A percentile compares a stretch with the other conserved stretches of the same genome.
These are phyloP conservation scores for Junco hyemalis DNA, from an alignment of 2,113 vertebrate species.

Conservation along the genomic window DNA sequence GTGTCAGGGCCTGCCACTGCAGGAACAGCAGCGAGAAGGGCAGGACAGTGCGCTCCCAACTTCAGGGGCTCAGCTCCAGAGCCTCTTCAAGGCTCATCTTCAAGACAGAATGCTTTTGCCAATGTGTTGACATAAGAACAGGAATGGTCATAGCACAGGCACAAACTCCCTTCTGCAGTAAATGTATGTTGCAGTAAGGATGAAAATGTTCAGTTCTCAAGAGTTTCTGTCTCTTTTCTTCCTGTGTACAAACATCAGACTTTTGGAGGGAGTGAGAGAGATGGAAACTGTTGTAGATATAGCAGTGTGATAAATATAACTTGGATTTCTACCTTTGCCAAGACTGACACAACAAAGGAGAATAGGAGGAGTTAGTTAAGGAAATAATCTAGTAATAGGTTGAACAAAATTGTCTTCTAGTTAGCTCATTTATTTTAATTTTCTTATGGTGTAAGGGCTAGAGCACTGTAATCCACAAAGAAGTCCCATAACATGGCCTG, in stretches of 20 bases:
- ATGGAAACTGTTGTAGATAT: rapidly evolving
- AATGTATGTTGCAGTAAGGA: background rate
- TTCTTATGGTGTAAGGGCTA: background rate
- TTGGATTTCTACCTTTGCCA: background rate
- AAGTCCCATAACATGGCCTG: background rate
- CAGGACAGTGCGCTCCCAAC: background rate
- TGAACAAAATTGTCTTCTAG: background rate
- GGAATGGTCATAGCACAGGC: rapidly evolving
- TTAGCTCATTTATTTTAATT: background rate
- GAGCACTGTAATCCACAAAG: background rate
- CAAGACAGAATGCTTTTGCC: background rate
- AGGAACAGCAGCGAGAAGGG: background rate
- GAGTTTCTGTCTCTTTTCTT: background rate
- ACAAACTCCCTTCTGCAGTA: background rate
- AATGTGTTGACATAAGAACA: background rate
- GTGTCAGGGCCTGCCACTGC: background rate
- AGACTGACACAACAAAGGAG: background rate
- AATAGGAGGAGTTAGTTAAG: background rate
- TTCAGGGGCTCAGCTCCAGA: background rate
- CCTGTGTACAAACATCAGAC: background rate
- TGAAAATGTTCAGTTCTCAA: rapidly evolving
- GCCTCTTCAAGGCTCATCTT: background rate
- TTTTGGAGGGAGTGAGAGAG: background rate
- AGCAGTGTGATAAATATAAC: background rate
- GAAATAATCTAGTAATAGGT: background rate